Conservation (phyloP, 2,888 invertebrate species). For the Villa cingulata region DNA sequence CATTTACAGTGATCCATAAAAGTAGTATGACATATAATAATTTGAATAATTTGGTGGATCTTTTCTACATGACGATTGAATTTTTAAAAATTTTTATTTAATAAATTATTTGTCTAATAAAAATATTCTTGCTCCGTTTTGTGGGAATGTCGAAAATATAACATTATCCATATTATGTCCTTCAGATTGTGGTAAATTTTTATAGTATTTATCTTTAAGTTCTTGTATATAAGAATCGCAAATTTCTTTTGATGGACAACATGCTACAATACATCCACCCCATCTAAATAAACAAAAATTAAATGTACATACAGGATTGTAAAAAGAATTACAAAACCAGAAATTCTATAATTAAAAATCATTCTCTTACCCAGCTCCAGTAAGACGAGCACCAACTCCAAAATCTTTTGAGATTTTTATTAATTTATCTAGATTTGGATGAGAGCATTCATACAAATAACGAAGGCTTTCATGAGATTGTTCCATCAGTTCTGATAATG, state of each 20-base stretch:
- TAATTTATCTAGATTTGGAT: conserved; percentile 69
- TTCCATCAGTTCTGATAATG: conserved; percentile 72
- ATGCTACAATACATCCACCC: conserved; percentile 92
- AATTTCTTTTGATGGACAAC: conserved; percentile 40
- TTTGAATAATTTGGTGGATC: too few species aligned
- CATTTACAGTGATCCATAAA: too few species aligned
- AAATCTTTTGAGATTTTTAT: conserved; percentile 57
- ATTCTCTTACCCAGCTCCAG: conserved; percentile 69
- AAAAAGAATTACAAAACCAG: too few species aligned
- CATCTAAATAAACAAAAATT: conserved; percentile 43
- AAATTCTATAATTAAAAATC: too few species aligned
- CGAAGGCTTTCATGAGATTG: conserved; percentile 78
- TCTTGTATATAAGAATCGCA: conserved; percentile 52
- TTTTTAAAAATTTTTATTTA: too few species aligned
- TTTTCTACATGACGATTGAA: too few species aligned
- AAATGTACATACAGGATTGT: too few species aligned
- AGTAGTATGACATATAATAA: too few species aligned
- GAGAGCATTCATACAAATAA: conserved; percentile 85
- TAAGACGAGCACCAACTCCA: conserved; percentile 57
- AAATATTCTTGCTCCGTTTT: conserved; percentile 30
- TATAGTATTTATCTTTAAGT: conserved; percentile 58
- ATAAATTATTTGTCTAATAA: background rate
- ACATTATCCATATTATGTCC: conserved; percentile 39
- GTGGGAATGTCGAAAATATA: conserved; percentile 53
- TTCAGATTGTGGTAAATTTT: conserved; percentile 40